phyloP scores from a whole-genome alignment of 2,888 invertebrate species.

The Dryobota labecula region DNA sequence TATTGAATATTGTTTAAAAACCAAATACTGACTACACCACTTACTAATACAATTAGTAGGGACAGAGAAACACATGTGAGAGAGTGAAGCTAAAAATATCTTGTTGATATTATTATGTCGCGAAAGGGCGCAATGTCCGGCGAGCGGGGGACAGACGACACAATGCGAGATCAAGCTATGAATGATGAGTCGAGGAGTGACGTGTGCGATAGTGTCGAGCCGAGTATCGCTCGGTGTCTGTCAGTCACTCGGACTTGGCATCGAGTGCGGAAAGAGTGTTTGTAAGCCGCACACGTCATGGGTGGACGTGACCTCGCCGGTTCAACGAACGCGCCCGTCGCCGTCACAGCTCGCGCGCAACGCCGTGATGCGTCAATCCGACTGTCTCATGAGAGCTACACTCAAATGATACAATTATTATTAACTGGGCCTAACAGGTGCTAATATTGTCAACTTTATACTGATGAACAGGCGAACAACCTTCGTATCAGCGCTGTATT shows the following conservation, averaged over 20 bases:
- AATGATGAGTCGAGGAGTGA: constrained; percentile 54
- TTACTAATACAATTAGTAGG: constrained; percentile 14
- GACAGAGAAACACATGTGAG: constrained; percentile 33
- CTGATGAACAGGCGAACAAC: constrained; percentile 3
- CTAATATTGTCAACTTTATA: constrained; percentile 26
- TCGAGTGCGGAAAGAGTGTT: constrained; percentile 74
- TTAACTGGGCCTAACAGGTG: constrained; percentile 59
- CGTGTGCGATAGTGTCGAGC: constrained; percentile 54
- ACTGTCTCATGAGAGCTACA: constrained; percentile 70
- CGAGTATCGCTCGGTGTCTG: constrained; percentile 53
- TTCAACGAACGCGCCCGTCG: constrained; percentile 87
- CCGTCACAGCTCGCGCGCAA: constrained; percentile 81
- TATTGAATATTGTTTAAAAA: constrained; percentile 1
- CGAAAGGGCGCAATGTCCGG: constrained; percentile 58
- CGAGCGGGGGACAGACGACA: constrained; percentile 33
- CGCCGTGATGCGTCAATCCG: constrained; percentile 82
- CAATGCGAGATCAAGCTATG: constrained; percentile 52
- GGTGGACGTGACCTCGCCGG: constrained; percentile 89
- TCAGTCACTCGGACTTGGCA: constrained; percentile 66
- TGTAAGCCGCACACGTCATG: constrained; percentile 81
- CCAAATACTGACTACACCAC: background rate
- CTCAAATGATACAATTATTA: constrained; percentile 61
- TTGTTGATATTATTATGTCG: constrained; percentile 50
- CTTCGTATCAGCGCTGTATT: background rate
- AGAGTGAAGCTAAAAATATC: constrained; percentile 53